Evolutionary conservation across 2,113 vertebrate species (phyloP).

Genomic region (Forbesichthys papilliferus): DNA sequence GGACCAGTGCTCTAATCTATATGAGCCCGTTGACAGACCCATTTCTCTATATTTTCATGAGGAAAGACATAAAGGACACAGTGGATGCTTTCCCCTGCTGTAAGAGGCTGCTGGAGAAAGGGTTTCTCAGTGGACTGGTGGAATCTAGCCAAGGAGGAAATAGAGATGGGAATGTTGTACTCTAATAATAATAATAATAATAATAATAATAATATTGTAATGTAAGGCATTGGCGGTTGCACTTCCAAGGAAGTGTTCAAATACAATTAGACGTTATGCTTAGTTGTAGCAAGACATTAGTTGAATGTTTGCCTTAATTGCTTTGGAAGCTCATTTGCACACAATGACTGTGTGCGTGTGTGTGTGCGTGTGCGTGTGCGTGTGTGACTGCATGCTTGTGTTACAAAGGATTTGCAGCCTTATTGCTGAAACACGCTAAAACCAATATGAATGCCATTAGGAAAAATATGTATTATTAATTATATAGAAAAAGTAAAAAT

Average conservation of each 20-base stretch:
- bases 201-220: neutral
- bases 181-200: too few species aligned
- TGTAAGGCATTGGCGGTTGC: too few species aligned
- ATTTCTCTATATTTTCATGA: conserved; percentile 15
- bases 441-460: too few species aligned
- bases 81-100: conserved; percentile 11
- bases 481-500: neutral
- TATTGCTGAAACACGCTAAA: neutral
- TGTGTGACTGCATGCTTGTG: too few species aligned
- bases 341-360: too few species aligned
- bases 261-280: neutral
- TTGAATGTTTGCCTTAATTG: neutral
- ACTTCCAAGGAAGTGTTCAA: neutral
- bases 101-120: neutral
- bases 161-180: neutral
- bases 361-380: too few species aligned
- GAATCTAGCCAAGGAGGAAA: neutral
- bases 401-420: neutral
- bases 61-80: conserved; percentile 1
- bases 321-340: neutral
- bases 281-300: neutral
- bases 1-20: conserved; percentile 16
- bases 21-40: conserved; percentile 9
- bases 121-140: neutral
- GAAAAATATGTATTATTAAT: neutral